Percentiles rank a stretch among this genome's conserved stretches.
Evolutionary conservation across 92 coral and sea anemone genomes (phyloP).

Genomic region (Heteractis magnifica): DNA sequence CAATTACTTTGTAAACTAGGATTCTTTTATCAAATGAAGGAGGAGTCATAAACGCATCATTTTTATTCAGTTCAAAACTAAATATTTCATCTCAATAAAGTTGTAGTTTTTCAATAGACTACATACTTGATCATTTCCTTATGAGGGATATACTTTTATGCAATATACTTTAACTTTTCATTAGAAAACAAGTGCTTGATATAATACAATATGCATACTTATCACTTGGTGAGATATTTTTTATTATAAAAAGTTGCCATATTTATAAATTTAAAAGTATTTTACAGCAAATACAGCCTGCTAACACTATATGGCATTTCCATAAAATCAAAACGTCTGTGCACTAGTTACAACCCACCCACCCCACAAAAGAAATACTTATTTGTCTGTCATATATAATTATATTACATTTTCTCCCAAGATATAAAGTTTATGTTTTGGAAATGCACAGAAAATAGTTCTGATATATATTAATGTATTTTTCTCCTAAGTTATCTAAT

Average conservation of each 20-base stretch:
- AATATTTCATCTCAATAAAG: no score
- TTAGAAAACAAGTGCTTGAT: no score
- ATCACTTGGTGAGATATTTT: not conserved
- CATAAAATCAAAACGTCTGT: not conserved
- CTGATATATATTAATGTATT: not conserved
- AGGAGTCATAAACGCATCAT: no score
- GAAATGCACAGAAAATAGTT: not conserved
- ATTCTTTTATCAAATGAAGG: no score
- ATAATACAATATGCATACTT: not conserved
- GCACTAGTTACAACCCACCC: not conserved
- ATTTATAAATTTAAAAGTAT: not conserved
- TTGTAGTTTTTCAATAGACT: no score
- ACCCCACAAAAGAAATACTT: not conserved
- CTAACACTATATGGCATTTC: not conserved
- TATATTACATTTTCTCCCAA: not conserved
- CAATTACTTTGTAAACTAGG: no score
- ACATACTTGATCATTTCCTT: no score
- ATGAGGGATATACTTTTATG: no score
- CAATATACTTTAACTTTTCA: no score
- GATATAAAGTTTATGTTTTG: not conserved
- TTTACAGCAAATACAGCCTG: not conserved
- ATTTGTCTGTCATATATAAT: not conserved
- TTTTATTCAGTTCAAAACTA: no score
- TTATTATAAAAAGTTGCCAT: not conserved
- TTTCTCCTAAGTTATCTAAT: constrained; percentile 25